These are phyloP conservation scores for Atrichornis clamosus DNA, from an alignment of 2,113 vertebrate genomes.

Conservation along the genomic window DNA sequence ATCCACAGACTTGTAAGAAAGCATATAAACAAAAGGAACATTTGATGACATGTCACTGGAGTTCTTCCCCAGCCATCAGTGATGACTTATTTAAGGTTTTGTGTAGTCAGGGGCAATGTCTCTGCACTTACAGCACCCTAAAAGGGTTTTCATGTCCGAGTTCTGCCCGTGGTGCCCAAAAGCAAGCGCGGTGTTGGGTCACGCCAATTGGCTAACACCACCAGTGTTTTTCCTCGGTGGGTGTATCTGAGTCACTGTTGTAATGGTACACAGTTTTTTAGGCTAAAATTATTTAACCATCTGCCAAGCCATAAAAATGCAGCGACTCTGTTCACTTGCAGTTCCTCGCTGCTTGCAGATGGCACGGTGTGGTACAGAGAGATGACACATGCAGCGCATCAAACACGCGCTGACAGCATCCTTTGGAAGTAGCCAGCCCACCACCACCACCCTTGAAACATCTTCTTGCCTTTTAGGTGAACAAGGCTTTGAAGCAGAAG, in stretches of 20 bases:
- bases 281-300: conserved; percentile 65
- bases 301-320: conserved; percentile 52
- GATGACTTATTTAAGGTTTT: not conserved
- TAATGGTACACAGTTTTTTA: not conserved
- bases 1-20: not conserved
- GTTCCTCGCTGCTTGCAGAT: conserved; percentile 16
- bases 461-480: conserved; percentile 78
- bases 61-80: not conserved
- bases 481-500: conserved; percentile 95
- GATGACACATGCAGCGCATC: not conserved
- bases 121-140: not conserved
- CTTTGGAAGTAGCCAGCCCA: not conserved
- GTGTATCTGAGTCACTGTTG: conserved; percentile 59
- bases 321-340: conserved; percentile 61
- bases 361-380: not conserved
- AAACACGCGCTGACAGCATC: not conserved
- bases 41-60: not conserved
- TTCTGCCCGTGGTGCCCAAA: not conserved
- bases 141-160: not conserved
- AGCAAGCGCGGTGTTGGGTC: not conserved
- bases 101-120: not conserved
- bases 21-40: not conserved
- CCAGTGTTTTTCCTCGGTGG: conserved; percentile 20
- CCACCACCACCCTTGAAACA: not conserved
- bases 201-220: not conserved